phyloP scores from a whole-genome alignment of 2,113 vertebrate genomes.

The Electrona antarctica region DNA sequence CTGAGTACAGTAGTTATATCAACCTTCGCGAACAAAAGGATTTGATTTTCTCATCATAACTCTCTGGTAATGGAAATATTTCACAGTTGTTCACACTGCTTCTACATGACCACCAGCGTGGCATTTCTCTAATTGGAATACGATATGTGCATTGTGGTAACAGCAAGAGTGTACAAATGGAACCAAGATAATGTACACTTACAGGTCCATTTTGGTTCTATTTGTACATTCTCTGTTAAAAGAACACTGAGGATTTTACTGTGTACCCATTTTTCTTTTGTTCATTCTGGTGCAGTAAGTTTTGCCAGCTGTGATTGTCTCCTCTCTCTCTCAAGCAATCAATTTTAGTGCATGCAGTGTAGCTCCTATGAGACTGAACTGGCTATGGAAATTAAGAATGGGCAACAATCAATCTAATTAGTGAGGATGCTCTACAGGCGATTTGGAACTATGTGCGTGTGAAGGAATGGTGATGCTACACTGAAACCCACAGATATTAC shows the following conservation, averaged over 20 bases:
- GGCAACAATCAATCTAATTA: conserved; percentile 62
- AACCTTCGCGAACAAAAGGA: not conserved
- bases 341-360: conserved; percentile 35
- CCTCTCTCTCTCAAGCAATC: conserved; percentile 47
- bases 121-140: conserved; percentile 52
- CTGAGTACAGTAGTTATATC: too few relatives aligned
- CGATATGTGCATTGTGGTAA: not conserved
- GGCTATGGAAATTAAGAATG: conserved; percentile 63
- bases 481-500: conserved; percentile 7
- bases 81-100: conserved; percentile 9
- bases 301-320: conserved; percentile 26
- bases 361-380: conserved; percentile 41
- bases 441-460: conserved; percentile 13
- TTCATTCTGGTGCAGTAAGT: not conserved
- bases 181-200: too few relatives aligned
- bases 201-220: too few relatives aligned
- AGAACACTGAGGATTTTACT: too few relatives aligned
- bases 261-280: too few relatives aligned
- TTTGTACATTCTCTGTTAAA: too few relatives aligned
- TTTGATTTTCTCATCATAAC: conserved; percentile 2
- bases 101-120: conserved; percentile 20
- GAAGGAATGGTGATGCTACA: conserved; percentile 16
- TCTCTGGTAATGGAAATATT: conserved; percentile 24
- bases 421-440: conserved; percentile 36
- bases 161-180: too few relatives aligned